Base-by-base conservation (phyloP, 2,888 invertebrate species). In the Clostera curtula region DNA sequence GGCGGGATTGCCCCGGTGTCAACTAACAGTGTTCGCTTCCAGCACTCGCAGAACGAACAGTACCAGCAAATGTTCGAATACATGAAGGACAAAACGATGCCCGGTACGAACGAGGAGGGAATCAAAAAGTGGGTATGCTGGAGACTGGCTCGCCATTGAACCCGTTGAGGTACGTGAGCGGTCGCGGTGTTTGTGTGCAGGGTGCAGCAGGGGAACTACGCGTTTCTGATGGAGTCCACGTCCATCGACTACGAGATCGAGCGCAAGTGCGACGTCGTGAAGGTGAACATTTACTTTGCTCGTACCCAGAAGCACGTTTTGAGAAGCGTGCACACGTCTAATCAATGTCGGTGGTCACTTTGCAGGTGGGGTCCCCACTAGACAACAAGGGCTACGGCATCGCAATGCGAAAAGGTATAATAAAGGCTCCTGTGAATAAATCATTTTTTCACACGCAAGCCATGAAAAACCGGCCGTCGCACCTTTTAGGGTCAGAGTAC, bases 151-250 rank as follows among this genome's bases (percentile, higher is more conserved):
- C 19, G 11, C 11, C 11, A n/a, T 18, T 18, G 18, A 9, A n/a
- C 8, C 18, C 3, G 10, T 14, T 20, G n/a, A 7, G 7, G 4
- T 9, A 5, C 7, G 15, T 4, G 5, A 14, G 29, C 28, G 12
- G 10, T 14, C 23, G n/a, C 6, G 7, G 4, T 9, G 7, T 5
- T 19, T 4, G 5, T 15, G 29, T 29, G 12, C 49, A 65, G 70
- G 41, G 57, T 66, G 18, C 29, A 36, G 31, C 53, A 47, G 1
- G 65, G 56, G 11, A 70, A 85, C 45, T 96, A 93, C 67, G 96
- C 96, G 0, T 97, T 90, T 64, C 83, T 97, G 17, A 94, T 95
- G 90, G 97, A 97, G 79, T 95, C 94, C 1, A 91, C 93, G 1
- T 90, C 92, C 19, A 93, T 96, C 42, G 95, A 97, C 65, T 97